Evolutionary conservation across 2,797 vertebrate species (phyloP), one percentile per base, ranked within the genome.

Genomic region (Rhinatrema bivittatum): DNA sequence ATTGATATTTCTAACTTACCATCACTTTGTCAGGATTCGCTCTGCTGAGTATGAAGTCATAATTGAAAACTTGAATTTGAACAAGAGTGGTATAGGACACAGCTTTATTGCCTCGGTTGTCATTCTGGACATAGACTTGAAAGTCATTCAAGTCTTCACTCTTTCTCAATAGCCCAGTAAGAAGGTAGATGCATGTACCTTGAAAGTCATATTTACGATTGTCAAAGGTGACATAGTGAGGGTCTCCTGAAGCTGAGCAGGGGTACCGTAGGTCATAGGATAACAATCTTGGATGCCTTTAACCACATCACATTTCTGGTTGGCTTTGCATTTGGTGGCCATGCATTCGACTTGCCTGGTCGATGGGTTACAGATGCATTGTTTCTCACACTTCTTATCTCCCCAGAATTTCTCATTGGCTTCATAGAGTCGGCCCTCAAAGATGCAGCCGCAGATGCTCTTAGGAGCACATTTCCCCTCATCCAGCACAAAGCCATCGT

Each of bases 341-440:
- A 1, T 13, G 45, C 90, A 91, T 2, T 12, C 39, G 17, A 81
- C 76, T 36, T 65, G 44, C 7, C 29, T 40, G 12, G 71, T 56
- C 14, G 24, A 9, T 0, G 25, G 9, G 7, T 89, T 50, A 2
- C 91, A 92, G 21, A 51, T 22, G 19, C 87, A 93, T 4, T 47
- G 47, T 5, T 50, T 64, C 2, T 1, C 32, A 41, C 89, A 94
- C 2, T 0, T 4, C 2, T 60, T 25, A 1, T 88, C 81, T 0
- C 28, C 81, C 87, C 87, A 92, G 37, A 93, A 82, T 7, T 36
- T 50, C 47, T 89, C 73, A 0, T 79, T 76, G 0, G 76, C 65
- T 1, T 29, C 46, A 25, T 86, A 80, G 23, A 62, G 84, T 5
- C 39, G 62, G 35, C 75, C 81, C 1, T 71, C 19, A 11, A 69